Evolutionary conservation across 1,140 invertebrate genomes (phyloP), one percentile per base, ranked within the genome.

Genomic region (Trichoplusia ni): DNA sequence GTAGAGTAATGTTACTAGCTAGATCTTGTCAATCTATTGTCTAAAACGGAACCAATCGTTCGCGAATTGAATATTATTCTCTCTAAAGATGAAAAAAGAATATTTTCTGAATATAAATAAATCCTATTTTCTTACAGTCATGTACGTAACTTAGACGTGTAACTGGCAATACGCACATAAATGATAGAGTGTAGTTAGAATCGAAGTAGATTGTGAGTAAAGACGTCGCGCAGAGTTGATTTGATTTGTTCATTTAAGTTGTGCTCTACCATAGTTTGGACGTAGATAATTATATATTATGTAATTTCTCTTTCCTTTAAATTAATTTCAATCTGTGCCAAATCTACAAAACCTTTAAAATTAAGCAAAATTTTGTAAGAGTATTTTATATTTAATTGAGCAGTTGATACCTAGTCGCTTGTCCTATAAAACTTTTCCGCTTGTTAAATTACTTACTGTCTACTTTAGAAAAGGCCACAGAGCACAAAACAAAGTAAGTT

Each of bases 91-190:
- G 47, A 79, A 77, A 73, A 76, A 81, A 77, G 71, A 78, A 76
- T 90, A 90, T 90, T 90, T 90, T 90, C 85, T 85, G 76, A 86
- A 82, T 79, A 83, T 76, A 86, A 86, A 84, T 79, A 61, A 83
- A 80, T 81, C 81, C 81, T 88, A 87, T 90, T 90, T 90, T 87
- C 85, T 81, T 88, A 90, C 86, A 77, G 68, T 73, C 75, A 78
- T 81, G 73, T 83, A 81, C 75, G 72, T 84, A 81, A 75, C 71
- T 79, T 84, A 88, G 75, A 76, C 62, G 67, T 77, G 71, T 78
- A 82, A 86, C 78, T 82, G 80, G 76, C 77, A 82, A 82, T 79
- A 86, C 84, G 84, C 84, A 89, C 82, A 86, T 82, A 79, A 67
- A 37, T 31, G 70, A 78, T 58, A 58, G 31, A 42, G 37, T 51